Conservation (phyloP, 2,113 vertebrate species). For the Elgaria multicarinata region DNA sequence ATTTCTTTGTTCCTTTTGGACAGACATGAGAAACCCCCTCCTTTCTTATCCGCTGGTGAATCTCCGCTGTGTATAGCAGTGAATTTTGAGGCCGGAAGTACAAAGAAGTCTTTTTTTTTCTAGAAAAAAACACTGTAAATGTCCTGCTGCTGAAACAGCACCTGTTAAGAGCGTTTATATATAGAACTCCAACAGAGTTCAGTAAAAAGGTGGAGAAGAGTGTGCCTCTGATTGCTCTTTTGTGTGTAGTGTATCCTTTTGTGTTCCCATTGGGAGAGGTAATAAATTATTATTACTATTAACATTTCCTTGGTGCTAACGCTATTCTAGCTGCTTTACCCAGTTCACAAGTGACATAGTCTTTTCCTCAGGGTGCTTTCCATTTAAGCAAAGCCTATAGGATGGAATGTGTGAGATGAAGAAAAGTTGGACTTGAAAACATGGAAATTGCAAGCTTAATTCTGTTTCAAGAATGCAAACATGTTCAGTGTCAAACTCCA, state of each 20-base stretch:
- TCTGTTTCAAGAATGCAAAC: neutral
- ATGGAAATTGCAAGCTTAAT: neutral
- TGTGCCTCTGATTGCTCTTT: neutral
- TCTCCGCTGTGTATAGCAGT: neutral
- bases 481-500: neutral
- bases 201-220: slow-evolving; percentile 57
- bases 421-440: neutral
- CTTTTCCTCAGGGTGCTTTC: neutral
- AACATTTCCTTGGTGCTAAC: slow-evolving; percentile 4
- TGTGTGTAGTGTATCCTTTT: slow-evolving; percentile 22
- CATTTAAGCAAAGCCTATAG: neutral
- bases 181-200: slow-evolving; percentile 43
- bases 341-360: neutral
- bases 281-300: neutral
- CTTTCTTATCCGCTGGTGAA: neutral
- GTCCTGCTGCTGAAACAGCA: slow-evolving; percentile 6
- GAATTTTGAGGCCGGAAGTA: neutral
- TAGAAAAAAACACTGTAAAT: neutral
- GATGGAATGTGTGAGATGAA: neutral
- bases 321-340: neutral
- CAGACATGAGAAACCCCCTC: accelerated
- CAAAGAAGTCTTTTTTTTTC: neutral
- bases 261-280: neutral
- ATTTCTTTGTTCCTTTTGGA: slow-evolving; percentile 9
- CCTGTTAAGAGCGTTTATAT: slow-evolving; percentile 52